These are phyloP conservation scores for Yponomeuta sedellus DNA, from an alignment of 2,888 invertebrate genomes.

Conservation along the genomic window DNA sequence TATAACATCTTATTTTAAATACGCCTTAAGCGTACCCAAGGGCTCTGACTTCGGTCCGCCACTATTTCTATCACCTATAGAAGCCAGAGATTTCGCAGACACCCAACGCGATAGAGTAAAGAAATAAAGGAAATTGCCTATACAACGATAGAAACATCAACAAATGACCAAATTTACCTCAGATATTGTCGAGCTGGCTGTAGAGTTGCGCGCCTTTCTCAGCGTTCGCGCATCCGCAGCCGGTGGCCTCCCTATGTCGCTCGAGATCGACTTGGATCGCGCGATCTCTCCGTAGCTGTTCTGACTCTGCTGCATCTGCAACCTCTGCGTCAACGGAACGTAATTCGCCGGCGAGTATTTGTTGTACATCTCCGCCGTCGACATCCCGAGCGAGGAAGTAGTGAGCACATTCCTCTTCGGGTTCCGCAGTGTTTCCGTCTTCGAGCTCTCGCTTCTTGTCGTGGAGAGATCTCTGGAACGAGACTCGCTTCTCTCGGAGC, in stretches of 20 bases:
- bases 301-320: conserved; percentile 49
- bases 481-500: conserved; percentile 70
- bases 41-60: not conserved
- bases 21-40: not conserved
- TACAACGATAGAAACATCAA: conserved; percentile 5
- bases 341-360: conserved; percentile 87
- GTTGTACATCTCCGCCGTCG: conserved; percentile 81
- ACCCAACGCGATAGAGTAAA: conserved; percentile 24
- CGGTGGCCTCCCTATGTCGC: conserved; percentile 74
- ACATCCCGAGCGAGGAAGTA: conserved; percentile 74
- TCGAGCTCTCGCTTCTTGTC: conserved; percentile 72
- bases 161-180: conserved; percentile 44
- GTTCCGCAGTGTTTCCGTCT: conserved; percentile 56
- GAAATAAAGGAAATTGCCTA: conserved; percentile 2
- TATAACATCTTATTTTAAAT: too few species aligned
- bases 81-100: conserved; percentile 40
- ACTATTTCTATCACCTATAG: not conserved
- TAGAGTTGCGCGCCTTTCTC: conserved; percentile 54
- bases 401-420: conserved; percentile 57
- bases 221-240: conserved; percentile 46
- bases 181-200: conserved; percentile 45
- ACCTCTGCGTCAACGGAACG: conserved; percentile 75
- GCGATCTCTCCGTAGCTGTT: conserved; percentile 56
- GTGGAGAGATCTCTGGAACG: conserved; percentile 72
- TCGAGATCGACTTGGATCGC: conserved; percentile 75